A percentile compares a stretch with the other conserved stretches of the same genome.
phyloP scores from a whole-genome alignment of 2,797 vertebrate species.

The Picus viridis region DNA sequence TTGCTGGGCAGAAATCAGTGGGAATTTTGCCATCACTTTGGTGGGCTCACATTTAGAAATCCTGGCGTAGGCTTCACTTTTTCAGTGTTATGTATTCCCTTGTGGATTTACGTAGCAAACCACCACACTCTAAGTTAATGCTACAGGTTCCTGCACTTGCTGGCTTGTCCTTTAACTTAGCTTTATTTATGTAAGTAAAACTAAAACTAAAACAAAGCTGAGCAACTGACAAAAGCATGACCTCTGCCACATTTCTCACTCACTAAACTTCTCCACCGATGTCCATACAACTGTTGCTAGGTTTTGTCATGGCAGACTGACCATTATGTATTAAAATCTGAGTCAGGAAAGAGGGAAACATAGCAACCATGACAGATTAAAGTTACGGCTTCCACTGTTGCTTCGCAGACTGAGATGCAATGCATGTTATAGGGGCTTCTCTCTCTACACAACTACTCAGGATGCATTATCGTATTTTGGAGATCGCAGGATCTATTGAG shows the following conservation, averaged over 20 bases:
- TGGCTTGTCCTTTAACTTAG: neutral
- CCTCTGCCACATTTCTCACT: neutral
- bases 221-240: neutral
- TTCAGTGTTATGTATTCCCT: neutral
- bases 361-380: neutral
- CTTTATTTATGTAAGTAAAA: neutral
- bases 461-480: rapidly evolving
- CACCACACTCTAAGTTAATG: neutral
- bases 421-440: neutral
- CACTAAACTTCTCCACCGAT: neutral
- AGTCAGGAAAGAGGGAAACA: neutral
- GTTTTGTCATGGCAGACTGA: neutral
- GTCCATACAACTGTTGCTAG: rapidly evolving
- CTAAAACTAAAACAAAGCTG: neutral
- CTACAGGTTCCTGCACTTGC: rapidly evolving
- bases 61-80: neutral
- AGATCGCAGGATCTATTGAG: neutral
- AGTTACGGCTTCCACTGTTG: neutral
- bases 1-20: neutral
- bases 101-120: neutral
- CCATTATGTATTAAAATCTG: neutral
- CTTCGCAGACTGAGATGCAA: neutral
- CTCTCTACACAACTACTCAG: rapidly evolving
- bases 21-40: neutral
- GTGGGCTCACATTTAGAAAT: neutral